These are phyloP conservation scores for Clarias laeviceps DNA, from an alignment of 2,797 vertebrate genomes.

Conservation along the genomic window DNA sequence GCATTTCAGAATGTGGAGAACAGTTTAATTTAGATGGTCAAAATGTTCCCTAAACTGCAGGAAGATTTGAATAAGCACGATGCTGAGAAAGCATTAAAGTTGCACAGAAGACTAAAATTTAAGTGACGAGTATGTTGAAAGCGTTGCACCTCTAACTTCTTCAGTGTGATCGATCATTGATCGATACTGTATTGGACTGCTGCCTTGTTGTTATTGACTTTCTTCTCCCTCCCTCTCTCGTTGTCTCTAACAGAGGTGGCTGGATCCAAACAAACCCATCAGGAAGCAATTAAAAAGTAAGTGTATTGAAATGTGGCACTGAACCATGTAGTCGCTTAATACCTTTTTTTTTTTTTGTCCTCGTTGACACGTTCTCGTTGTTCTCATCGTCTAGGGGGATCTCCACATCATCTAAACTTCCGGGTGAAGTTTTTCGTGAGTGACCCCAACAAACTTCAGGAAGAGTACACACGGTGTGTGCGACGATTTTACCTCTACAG, in stretches of 20 bases:
- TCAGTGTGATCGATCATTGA: conserved; percentile 67
- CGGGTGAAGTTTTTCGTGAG: conserved; percentile 99
- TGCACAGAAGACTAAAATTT: neutral
- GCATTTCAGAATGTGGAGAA: no score
- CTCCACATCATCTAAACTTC: conserved; percentile 93
- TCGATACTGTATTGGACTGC: conserved; percentile 57
- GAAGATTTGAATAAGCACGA: no score
- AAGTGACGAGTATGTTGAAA: neutral
- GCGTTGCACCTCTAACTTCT: neutral
- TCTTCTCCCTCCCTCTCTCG: conserved; percentile 50
- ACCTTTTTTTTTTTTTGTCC: neutral
- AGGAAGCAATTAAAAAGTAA: conserved; percentile 98
- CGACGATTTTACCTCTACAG: neutral
- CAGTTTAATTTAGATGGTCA: neutral
- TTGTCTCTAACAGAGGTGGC: conserved; percentile 87
- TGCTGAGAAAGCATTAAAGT: no score
- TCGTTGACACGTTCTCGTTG: neutral
- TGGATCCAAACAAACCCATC: conserved; percentile 97
- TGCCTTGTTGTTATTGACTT: conserved; percentile 66
- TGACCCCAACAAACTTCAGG: conserved; percentile 94
- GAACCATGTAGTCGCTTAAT: conserved; percentile 34
- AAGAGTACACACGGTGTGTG: conserved; percentile 95
- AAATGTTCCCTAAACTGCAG: neutral
- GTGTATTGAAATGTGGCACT: conserved; percentile 59
- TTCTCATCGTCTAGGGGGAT: conserved; percentile 81